Evolutionary conservation across 2,888 invertebrate species (phyloP).

Genomic region (Sarcophaga variegata): DNA sequence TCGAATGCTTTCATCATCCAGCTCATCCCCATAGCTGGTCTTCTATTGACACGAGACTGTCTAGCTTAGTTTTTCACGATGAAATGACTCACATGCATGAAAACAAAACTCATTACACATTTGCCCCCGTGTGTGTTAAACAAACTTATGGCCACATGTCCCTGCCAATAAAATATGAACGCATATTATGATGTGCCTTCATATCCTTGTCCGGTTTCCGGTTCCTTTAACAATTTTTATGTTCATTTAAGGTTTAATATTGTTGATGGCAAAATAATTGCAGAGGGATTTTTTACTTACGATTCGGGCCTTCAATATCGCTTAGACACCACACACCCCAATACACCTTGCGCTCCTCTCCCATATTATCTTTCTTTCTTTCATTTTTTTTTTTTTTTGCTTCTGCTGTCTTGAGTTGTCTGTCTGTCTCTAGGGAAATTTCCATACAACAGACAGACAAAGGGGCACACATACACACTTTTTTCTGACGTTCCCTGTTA

Average conservation of each 20-base stretch:
- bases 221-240: not conserved
- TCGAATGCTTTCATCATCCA: too few species aligned
- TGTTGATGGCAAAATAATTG: slow-evolving; percentile 58
- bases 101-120: too few species aligned
- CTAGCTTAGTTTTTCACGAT: too few species aligned
- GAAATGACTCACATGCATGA: too few species aligned
- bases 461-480: not conserved
- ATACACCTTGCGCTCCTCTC: too few species aligned
- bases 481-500: not conserved
- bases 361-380: not conserved
- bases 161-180: not conserved
- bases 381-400: not conserved
- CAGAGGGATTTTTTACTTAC: slow-evolving; percentile 38
- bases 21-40: too few species aligned
- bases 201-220: not conserved
- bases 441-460: slow-evolving; percentile 8
- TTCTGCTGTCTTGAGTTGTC: not conserved
- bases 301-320: slow-evolving; percentile 7
- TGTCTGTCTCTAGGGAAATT: slow-evolving; percentile 33
- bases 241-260: slow-evolving; percentile 7
- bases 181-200: not conserved
- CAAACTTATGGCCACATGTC: not conserved
- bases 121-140: too few species aligned
- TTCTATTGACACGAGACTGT: too few species aligned
- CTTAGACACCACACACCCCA: not conserved